Conservation (phyloP, 1,140 invertebrate species). For the Drosophila novamexicana region DNA sequence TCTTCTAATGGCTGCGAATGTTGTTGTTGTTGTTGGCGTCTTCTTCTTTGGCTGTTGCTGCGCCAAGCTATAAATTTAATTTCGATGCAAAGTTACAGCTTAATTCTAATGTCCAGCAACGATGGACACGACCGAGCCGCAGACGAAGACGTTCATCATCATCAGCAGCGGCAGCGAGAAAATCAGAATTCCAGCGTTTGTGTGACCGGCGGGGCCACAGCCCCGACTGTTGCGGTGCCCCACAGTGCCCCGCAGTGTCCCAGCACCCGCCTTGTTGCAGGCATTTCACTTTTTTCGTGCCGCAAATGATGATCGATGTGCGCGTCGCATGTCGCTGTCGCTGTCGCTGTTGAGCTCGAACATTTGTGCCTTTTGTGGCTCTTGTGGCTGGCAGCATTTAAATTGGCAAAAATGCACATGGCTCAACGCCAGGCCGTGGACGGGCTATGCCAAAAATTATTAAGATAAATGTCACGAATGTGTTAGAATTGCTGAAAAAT, state of each 20-base stretch:
- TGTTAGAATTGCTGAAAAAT: constrained; percentile 51
- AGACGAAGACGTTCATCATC: constrained; percentile 42
- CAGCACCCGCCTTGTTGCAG: constrained; percentile 31
- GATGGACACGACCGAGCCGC: constrained; percentile 16
- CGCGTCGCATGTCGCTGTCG: constrained; percentile 65
- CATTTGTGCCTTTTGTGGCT: constrained; percentile 26
- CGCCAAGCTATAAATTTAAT: constrained; percentile 70
- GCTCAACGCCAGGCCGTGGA: constrained; percentile 29
- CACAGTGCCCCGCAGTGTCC: background rate
- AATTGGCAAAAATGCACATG: constrained; percentile 73
- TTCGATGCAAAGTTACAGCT: constrained; percentile 77
- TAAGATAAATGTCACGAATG: constrained; percentile 65
- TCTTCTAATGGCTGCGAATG: constrained; percentile 37
- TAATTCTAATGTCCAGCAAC: constrained; percentile 71
- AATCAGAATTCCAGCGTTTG: constrained; percentile 60
- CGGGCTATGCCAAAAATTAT: constrained; percentile 71
- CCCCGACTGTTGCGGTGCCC: background rate
- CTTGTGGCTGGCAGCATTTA: constrained; percentile 44
- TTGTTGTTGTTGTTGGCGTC: constrained; percentile 13
- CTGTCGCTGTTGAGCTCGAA: constrained; percentile 34
- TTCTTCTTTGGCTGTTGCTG: constrained; percentile 27
- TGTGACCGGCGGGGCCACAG: constrained; percentile 58
- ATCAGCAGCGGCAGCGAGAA: constrained; percentile 46
- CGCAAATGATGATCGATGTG: constrained; percentile 80
- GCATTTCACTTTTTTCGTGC: constrained; percentile 79